A percentile compares a stretch with the other conserved stretches of the same genome.
phyloP scores from a whole-genome alignment of 1,140 invertebrate genomes.

The Drosophila melanogaster region Release_6_plus_ISO1_MT NT_033777.3:25540001-25540500 shows the following conservation, averaged over 20 bases:
- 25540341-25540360: constrained; percentile 59
- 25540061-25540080: constrained; percentile 59
- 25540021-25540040: constrained; percentile 37
- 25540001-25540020: constrained; percentile 61
- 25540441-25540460: constrained; percentile 13
- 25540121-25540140: constrained; percentile 71
- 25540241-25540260: constrained; percentile 58
- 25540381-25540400: constrained; percentile 41
- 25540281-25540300: constrained; percentile 4
- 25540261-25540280: constrained; percentile 25
- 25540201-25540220: constrained; percentile 49
- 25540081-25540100: constrained; percentile 39
- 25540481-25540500: not conserved
- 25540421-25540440: constrained; percentile 1
- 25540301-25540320: constrained; percentile 37
- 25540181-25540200: constrained; percentile 23
- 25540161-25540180: constrained; percentile 23
- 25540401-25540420: constrained; percentile 34
- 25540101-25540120: constrained; percentile 63
- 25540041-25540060: constrained; percentile 61
- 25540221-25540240: constrained; percentile 68
- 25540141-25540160: constrained; percentile 54
- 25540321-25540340: constrained; percentile 52
- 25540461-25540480: constrained; percentile 8
- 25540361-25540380: constrained; percentile 43